Evolutionary conservation across 1,140 invertebrate species (phyloP).

Genomic region (Drosophila virilis): DNA sequence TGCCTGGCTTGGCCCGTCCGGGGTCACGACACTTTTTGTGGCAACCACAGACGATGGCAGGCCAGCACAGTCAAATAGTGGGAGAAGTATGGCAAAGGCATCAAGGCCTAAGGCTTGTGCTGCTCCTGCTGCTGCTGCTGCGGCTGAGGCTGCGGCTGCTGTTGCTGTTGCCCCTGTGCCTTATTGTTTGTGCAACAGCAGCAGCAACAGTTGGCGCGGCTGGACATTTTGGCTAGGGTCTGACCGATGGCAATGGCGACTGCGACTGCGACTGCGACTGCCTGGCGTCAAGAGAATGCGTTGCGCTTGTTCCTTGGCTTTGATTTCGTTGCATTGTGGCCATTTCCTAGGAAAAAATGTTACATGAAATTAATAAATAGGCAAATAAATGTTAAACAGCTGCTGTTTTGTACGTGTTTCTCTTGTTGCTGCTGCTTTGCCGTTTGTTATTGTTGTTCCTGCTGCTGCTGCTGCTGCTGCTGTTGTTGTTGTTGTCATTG

Average conservation of each 20-base stretch:
- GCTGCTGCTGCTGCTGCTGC: not conserved
- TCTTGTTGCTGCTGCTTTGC: slow-evolving; percentile 24
- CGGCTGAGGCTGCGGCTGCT: not conserved
- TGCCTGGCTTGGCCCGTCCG: slow-evolving; percentile 55
- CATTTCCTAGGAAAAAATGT: slow-evolving; percentile 81
- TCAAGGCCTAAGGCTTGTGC: slow-evolving; percentile 47
- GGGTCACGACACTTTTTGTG: slow-evolving; percentile 84
- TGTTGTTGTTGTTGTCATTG: slow-evolving; percentile 51
- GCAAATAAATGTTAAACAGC: slow-evolving; percentile 83
- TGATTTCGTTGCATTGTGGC: slow-evolving; percentile 79
- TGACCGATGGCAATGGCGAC: slow-evolving; percentile 45
- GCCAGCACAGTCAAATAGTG: slow-evolving; percentile 73
- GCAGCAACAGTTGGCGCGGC: slow-evolving; percentile 56
- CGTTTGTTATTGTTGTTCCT: slow-evolving; percentile 27
- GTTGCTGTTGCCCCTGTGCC: slow-evolving; percentile 36
- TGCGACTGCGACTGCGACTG: slow-evolving; percentile 58
- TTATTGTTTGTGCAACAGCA: slow-evolving; percentile 62
- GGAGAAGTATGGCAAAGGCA: slow-evolving; percentile 81
- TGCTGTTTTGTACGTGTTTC: slow-evolving; percentile 79
- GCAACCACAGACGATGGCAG: slow-evolving; percentile 57
- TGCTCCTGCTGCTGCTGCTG: slow-evolving; percentile 14
- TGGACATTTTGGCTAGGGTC: slow-evolving; percentile 65
- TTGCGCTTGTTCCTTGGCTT: slow-evolving; percentile 80
- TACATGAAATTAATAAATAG: slow-evolving; percentile 83
- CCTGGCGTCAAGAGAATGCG: slow-evolving; percentile 82